Percentiles rank a stretch among this genome's conserved stretches.
Conservation (phyloP, 2,797 vertebrate species). For the Enoplosus armatus region DNA sequence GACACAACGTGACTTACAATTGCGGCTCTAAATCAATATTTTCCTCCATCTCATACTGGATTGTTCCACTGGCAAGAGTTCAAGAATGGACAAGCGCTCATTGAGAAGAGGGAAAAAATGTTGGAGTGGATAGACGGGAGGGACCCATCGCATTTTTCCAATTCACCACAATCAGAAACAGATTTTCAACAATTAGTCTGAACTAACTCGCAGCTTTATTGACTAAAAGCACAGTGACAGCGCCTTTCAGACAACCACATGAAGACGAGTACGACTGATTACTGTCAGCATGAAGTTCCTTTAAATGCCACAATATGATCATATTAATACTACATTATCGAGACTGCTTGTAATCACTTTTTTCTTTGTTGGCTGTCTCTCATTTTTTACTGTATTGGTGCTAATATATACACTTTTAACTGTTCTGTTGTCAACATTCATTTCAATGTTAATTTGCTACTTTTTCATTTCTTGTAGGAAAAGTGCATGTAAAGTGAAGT, state of each 20-base stretch:
- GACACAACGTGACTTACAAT: constrained; percentile 68
- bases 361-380: background rate
- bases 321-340: background rate
- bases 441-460: background rate
- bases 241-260: constrained; percentile 34
- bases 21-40: constrained; percentile 82
- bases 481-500: background rate
- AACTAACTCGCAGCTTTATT: constrained; percentile 59
- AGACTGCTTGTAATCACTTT: constrained; percentile 3
- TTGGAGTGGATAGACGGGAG: constrained; percentile 62
- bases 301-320: background rate
- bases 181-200: constrained; percentile 74
- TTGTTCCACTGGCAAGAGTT: constrained; percentile 79
- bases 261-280: constrained; percentile 42
- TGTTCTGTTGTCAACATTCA: background rate
- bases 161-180: constrained; percentile 80
- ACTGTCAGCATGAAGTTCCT: constrained; percentile 19
- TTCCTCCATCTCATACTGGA: constrained; percentile 72
- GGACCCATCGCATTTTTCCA: constrained; percentile 70
- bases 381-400: background rate
- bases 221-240: constrained; percentile 52
- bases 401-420: background rate
- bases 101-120: constrained; percentile 59
- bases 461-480: background rate
- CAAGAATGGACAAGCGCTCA: constrained; percentile 77